Percentiles rank a stretch among this genome's conserved stretches.
Evolutionary conservation across 2,888 invertebrate species (phyloP).

Genomic region (Phlogophora meticulosa): DNA sequence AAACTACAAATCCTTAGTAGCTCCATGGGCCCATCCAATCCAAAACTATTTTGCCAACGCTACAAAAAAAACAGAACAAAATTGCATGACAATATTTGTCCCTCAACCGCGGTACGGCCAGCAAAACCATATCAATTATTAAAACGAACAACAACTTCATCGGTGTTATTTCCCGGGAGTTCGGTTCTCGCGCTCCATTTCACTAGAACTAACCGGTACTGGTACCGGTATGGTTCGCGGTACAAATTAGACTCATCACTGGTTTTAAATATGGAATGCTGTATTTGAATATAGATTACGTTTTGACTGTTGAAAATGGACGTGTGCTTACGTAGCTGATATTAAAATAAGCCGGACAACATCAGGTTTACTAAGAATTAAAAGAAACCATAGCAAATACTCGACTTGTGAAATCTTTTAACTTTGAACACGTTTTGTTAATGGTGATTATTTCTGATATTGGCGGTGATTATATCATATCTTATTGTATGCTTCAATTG

Average conservation of each 20-base stretch:
- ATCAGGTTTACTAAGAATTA: not conserved
- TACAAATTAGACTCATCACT: slow-evolving; percentile 65
- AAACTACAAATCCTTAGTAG: not conserved
- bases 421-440: no score
- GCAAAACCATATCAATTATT: slow-evolving; percentile 67
- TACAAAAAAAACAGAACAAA: slow-evolving; percentile 29
- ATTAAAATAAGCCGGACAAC: not conserved
- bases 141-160: slow-evolving; percentile 63
- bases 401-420: no score
- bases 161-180: slow-evolving; percentile 67
- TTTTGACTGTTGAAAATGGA: not conserved
- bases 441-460: no score
- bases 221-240: slow-evolving; percentile 37
- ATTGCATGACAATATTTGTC: slow-evolving; percentile 47
- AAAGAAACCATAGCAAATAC: no score
- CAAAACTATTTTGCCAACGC: slow-evolving; percentile 13
- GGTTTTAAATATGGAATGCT: slow-evolving; percentile 32
- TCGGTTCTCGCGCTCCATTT: slow-evolving; percentile 66
- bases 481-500: no score
- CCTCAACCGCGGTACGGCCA: slow-evolving; percentile 35
- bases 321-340: not conserved
- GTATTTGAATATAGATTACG: slow-evolving; percentile 22
- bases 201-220: slow-evolving; percentile 60
- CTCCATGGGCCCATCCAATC: not conserved
- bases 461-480: no score